These are phyloP conservation scores for Styela clava DNA, from an alignment of 23 tunicate species.

Conservation along the genomic window DNA sequence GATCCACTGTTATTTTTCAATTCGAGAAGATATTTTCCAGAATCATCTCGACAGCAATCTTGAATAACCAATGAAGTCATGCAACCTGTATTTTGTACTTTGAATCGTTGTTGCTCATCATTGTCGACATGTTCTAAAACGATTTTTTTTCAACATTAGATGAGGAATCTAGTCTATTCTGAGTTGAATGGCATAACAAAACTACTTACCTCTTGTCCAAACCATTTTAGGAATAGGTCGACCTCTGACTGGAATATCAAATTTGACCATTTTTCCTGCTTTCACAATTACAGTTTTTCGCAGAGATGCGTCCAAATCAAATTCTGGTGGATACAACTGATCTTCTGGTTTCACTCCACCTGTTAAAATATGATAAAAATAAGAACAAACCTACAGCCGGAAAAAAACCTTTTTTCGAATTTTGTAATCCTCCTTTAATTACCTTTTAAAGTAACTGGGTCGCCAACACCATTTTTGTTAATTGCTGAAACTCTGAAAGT, in stretches of 20 bases:
- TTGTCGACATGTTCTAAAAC: background rate
- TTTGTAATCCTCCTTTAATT: background rate
- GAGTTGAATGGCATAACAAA: too few relatives aligned
- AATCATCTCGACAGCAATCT: conserved; percentile 71
- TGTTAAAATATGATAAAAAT: background rate
- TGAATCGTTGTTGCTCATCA: background rate
- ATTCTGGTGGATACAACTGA: conserved; percentile 80
- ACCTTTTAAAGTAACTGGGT: conserved; percentile 16
- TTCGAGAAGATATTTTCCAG: conserved; percentile 74
- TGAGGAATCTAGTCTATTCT: too few relatives aligned
- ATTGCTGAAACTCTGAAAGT: conserved; percentile 36
- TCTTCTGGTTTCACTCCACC: conserved; percentile 80
- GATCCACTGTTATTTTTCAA: conserved; percentile 79
- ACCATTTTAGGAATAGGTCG: conserved; percentile 65
- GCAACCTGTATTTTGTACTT: conserved; percentile 49
- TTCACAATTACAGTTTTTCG: conserved; percentile 70
- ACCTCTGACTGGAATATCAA: conserved; percentile 71
- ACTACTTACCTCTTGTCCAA: conserved; percentile 54
- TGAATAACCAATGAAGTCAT: conserved; percentile 48
- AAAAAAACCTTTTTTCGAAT: too few relatives aligned
- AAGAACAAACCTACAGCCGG: too few relatives aligned
- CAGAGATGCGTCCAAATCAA: conserved; percentile 69
- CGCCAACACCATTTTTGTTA: conserved; percentile 29
- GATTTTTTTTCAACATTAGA: too few relatives aligned
- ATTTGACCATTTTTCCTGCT: conserved; percentile 62